phyloP scores from a whole-genome alignment of 2,888 invertebrate genomes.

The Drosophila lutescens region DNA sequence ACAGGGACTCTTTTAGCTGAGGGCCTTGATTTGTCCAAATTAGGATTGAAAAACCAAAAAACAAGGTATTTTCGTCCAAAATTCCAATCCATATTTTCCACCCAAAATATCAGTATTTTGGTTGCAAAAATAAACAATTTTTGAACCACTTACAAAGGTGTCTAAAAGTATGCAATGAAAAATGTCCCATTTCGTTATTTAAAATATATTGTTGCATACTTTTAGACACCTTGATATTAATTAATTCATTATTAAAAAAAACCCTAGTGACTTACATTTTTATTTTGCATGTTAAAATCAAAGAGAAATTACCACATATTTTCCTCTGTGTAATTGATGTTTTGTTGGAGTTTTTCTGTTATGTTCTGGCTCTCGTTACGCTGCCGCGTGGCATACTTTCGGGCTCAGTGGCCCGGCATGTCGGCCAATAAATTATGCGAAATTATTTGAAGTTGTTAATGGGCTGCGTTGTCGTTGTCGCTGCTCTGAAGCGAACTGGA shows the following conservation, averaged over 20 bases:
- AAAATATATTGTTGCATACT: background rate
- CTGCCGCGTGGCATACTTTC: slow-evolving; percentile 45
- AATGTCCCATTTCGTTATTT: too few species aligned
- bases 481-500: slow-evolving; percentile 7
- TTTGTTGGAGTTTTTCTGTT: slow-evolving; percentile 25
- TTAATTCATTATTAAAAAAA: too few species aligned
- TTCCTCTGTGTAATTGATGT: slow-evolving; percentile 15
- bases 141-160: background rate
- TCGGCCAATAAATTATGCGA: slow-evolving; percentile 68
- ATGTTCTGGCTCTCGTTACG: slow-evolving; percentile 6
- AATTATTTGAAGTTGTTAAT: slow-evolving; percentile 68
- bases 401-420: slow-evolving; percentile 43
- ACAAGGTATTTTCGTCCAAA: too few species aligned
- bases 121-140: too few species aligned
- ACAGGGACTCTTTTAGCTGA: too few species aligned
- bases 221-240: too few species aligned
- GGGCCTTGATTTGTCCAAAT: too few species aligned
- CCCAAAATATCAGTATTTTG: too few species aligned
- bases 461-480: slow-evolving; percentile 47
- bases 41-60: too few species aligned
- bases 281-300: background rate
- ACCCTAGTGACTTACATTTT: too few species aligned
- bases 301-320: background rate
- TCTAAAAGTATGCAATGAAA: background rate
- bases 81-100: too few species aligned